Evolutionary conservation across 2,113 vertebrate species (phyloP).

Genomic region (Anarhynchus alexandrinus): DNA sequence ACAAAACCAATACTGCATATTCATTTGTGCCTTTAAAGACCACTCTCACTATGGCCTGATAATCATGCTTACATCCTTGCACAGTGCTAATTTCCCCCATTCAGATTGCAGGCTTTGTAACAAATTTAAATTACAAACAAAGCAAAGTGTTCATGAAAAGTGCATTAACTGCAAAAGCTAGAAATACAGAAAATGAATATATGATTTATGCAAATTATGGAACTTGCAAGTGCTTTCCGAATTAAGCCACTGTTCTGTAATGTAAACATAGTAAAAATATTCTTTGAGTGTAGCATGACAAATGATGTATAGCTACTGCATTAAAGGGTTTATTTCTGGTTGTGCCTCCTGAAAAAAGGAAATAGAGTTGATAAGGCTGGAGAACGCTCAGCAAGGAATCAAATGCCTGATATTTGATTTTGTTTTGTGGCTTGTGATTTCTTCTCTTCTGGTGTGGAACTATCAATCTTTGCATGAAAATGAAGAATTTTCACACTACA

Average conservation of each 20-base stretch:
- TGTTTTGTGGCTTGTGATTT: background rate
- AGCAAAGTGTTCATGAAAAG: conserved; percentile 16
- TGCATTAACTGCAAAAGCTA: background rate
- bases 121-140: conserved; percentile 11
- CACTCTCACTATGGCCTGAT: background rate
- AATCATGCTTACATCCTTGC: background rate
- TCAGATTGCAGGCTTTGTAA: background rate
- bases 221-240: conserved; percentile 28
- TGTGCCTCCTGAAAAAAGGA: background rate
- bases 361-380: background rate
- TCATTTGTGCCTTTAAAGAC: background rate
- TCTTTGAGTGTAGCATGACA: background rate
- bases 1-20: background rate
- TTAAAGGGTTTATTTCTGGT: background rate
- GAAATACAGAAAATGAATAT: conserved; percentile 12
- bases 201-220: conserved; percentile 34
- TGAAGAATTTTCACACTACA: background rate
- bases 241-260: conserved; percentile 34
- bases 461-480: background rate
- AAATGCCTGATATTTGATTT: background rate
- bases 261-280: background rate
- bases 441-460: background rate
- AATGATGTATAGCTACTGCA: background rate
- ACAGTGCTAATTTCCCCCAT: background rate
- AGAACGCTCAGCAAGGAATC: background rate